Base-by-base conservation (phyloP, 2,797 vertebrate genomes). In the Cottoperca gobio region DNA sequence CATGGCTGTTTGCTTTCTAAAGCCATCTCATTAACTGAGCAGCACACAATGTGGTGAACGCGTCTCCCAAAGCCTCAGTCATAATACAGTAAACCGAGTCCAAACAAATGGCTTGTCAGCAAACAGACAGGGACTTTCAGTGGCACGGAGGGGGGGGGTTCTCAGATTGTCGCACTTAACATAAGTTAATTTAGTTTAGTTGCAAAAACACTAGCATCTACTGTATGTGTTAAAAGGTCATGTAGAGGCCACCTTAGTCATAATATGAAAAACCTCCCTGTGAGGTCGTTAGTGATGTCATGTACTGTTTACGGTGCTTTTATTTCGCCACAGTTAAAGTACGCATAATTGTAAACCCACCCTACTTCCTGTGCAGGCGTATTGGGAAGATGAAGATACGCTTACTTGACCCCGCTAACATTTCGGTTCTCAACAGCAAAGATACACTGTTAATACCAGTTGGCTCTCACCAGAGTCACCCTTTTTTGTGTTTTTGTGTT, bases 1-100 rank as follows among this genome's bases (percentile, higher is more conserved):
- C 65, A 26, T 26, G 53, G 28, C 78, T 81, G 73, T 89, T 85
- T 89, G 53, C 82, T 78, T 66, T 85, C n/a, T 57, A 76, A 86
- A 82, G 67, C 83, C 67, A 31, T 68, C 77, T 83, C 66, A 81
- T 87, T 78, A 88, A 61, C 46, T 8, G 80, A 74, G 76, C 54
- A 7, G 69, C 67, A 37, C 79, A 79, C 75, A 66, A 28, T 70
- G 61, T 57, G 73, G 76, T 46, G 49, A 88, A 88, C 81, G 54
- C 19, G 8, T 13, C 78, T 73, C 72, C 58, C 73, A 61, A 48
- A 81, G 71, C 72, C 26, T 76, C 43, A 14, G 55, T 49, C n/a
- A 8, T 82, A 70, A 75, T 75, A 68, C 52, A 49, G 70, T 63
- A 74, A 80, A 77, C 35, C 46, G 33, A 78, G 54, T 57, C 43